A percentile compares a stretch with the other conserved stretches of the same genome.
Conservation (phyloP, 2,797 vertebrate genomes). For the Tiaroga cobitis region DNA sequence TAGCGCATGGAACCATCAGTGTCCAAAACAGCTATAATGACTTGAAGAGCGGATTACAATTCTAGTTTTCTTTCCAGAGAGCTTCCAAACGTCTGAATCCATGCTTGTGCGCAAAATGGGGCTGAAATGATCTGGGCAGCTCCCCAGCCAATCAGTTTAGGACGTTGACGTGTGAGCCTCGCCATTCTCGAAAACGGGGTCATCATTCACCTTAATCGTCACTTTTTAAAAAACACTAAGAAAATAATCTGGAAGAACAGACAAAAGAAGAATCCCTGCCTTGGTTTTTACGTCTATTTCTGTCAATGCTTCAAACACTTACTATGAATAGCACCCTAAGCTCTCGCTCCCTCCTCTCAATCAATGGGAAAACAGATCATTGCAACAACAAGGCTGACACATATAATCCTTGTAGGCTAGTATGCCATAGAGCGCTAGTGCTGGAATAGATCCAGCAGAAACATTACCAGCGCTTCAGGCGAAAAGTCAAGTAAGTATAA, state of each 20-base stretch:
- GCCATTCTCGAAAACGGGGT: slow-evolving; percentile 62
- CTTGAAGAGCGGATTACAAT: slow-evolving; percentile 42
- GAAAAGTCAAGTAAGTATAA: slow-evolving; percentile 49
- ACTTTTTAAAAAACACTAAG: slow-evolving; percentile 59
- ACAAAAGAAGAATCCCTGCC: slow-evolving; percentile 57
- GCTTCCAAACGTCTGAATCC: slow-evolving; percentile 49
- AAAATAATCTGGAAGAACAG: slow-evolving; percentile 56
- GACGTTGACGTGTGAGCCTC: slow-evolving; percentile 63
- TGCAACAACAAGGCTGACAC: slow-evolving; percentile 55
- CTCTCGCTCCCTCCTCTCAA: slow-evolving; percentile 31
- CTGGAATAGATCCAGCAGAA: slow-evolving; percentile 61
- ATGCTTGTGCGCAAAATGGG: slow-evolving; percentile 59
- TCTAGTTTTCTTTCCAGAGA: slow-evolving; percentile 31
- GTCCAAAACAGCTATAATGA: slow-evolving; percentile 45
- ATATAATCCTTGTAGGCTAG: slow-evolving; percentile 58
- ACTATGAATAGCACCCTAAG: slow-evolving; percentile 41
- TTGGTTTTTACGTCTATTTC: slow-evolving; percentile 19
- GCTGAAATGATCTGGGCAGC: slow-evolving; percentile 64
- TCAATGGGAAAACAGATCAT: slow-evolving; percentile 49
- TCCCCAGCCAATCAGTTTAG: slow-evolving; percentile 61
- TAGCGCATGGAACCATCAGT: slow-evolving; percentile 41
- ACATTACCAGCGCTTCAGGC: slow-evolving; percentile 53
- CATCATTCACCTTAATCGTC: slow-evolving; percentile 54
- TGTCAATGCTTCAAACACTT: slow-evolving; percentile 39
- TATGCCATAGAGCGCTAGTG: slow-evolving; percentile 43